Conservation (phyloP, 2,888 invertebrate genomes). For the Acanthoscelides obtectus region DNA sequence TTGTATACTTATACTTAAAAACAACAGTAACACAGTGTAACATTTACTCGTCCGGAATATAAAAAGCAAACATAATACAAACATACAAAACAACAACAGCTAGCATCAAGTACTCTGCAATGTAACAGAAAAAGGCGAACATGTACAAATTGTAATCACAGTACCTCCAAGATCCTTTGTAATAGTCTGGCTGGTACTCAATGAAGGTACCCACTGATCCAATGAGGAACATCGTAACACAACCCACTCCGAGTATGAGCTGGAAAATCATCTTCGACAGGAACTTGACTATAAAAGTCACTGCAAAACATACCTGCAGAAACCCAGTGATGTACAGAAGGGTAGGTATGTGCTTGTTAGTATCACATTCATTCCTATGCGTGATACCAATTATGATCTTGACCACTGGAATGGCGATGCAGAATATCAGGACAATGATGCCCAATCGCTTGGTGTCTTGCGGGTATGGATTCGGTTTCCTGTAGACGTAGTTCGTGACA, state of each 20-base stretch:
- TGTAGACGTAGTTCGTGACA: not conserved
- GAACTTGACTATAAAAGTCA: not conserved
- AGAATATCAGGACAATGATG: not conserved
- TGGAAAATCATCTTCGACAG: not conserved
- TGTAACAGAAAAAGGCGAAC: slow-evolving; percentile 13
- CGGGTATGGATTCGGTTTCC: not conserved
- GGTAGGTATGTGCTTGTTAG: not conserved
- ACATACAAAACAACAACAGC: slow-evolving; percentile 9
- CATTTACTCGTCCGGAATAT: not conserved
- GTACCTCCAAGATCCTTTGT: slow-evolving; percentile 21
- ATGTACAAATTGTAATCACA: slow-evolving; percentile 20
- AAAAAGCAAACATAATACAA: slow-evolving; percentile 13
- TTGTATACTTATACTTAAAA: too few species aligned
- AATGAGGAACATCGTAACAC: slow-evolving; percentile 8
- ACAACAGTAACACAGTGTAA: too few species aligned
- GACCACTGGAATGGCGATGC: not conserved
- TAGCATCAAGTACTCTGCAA: slow-evolving; percentile 18
- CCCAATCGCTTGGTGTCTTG: not conserved
- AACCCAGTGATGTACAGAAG: not conserved
- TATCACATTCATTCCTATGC: not conserved
- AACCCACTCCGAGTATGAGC: slow-evolving; percentile 9
- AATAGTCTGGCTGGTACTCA: slow-evolving; percentile 27
- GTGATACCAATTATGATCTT: not conserved
- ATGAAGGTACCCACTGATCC: slow-evolving; percentile 14
- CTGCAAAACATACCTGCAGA: not conserved